Evolutionary conservation across 30 jellyfish, hydroid and myxozoan genomes (phyloP).

Genomic region (Aurelia coerulea): DNA sequence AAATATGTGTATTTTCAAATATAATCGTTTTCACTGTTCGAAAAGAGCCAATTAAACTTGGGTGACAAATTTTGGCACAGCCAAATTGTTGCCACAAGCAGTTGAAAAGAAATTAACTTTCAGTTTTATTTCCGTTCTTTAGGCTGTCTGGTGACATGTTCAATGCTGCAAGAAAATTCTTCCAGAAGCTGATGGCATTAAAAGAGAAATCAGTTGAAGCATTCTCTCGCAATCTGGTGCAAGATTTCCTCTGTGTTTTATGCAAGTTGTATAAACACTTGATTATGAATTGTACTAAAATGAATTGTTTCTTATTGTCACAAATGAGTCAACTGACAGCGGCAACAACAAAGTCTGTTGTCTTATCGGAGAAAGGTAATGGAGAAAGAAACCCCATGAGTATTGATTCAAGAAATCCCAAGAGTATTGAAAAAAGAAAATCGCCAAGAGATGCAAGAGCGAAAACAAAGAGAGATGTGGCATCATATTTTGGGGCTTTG

Average conservation of each 20-base stretch:
- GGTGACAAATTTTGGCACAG: too few species aligned
- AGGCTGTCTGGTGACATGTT: conserved; percentile 61
- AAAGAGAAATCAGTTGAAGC: conserved; percentile 36
- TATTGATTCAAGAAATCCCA: not conserved
- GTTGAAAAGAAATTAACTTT: too few species aligned
- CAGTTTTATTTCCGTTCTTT: not conserved
- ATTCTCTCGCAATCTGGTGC: conserved; percentile 35
- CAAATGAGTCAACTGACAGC: conserved; percentile 7
- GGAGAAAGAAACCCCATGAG: not conserved
- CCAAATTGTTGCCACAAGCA: too few species aligned
- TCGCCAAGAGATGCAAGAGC: conserved; percentile 8
- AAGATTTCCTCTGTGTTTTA: conserved; percentile 67
- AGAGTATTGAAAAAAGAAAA: not conserved
- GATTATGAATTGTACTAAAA: conserved; percentile 36
- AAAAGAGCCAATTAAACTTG: too few species aligned
- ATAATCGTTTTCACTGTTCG: too few species aligned
- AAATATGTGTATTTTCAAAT: too few species aligned
- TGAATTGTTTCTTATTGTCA: conserved; percentile 47
- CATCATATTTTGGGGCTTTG: not conserved
- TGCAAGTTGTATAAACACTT: conserved; percentile 78
- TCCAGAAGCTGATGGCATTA: conserved; percentile 3
- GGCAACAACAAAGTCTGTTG: not conserved
- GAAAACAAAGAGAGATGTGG: not conserved
- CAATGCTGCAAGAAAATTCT: conserved; percentile 11
- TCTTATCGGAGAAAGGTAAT: not conserved